Base-by-base conservation (phyloP, 2,888 invertebrate species). In the Prostheceraeus crozeri region DNA sequence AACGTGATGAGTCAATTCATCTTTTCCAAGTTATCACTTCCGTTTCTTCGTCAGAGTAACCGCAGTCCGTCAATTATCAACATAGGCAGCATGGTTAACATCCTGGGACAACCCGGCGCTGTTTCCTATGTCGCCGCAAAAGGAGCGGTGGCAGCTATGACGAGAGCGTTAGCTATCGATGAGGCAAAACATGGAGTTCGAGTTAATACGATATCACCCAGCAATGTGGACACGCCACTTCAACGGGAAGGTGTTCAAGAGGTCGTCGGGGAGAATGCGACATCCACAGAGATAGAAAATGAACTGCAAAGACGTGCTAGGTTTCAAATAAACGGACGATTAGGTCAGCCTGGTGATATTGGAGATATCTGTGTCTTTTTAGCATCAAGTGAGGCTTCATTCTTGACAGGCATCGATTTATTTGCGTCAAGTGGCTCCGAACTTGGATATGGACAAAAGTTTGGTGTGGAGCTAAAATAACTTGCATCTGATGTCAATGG, bases 331-430 rank as follows among this genome's bases (percentile, higher is more conserved):
- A 14, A 19, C n/a, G 40, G 40, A 8, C 6, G 4, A 4, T 4
- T 40, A 6, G 40, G 40, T 16, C 4, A 8, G 21, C 8, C 40
- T 8, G 21, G 6, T 40, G 40, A 40, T 40, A 23, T 40, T 8
- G 40, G 19, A n/a, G 6, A 8, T 8, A 4, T n/a, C 6, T 40
- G 40, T n/a, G 6, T 40, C 16, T 40, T 40, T 40, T 23, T 40
- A 14, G 40, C 40, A 8, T 40, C 40, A 14, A 23, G 27, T 14
- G 3, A 73, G 35, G 75, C 67, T 3, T 70, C 72, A 1, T 75
- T 74, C 63, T 70, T 72, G 59, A 75, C 75, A 1, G 74, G 75
- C 6, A 70, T 73, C 21, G 72, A 75, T 59, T 65, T 75, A 11
- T 66, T 68, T 8, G 58, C 74, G 27, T 70, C 71, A 16, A 74